Percentiles rank a stretch among this genome's conserved stretches.
Evolutionary conservation across 2,888 invertebrate genomes (phyloP).

Genomic region (Noctua janthina): DNA sequence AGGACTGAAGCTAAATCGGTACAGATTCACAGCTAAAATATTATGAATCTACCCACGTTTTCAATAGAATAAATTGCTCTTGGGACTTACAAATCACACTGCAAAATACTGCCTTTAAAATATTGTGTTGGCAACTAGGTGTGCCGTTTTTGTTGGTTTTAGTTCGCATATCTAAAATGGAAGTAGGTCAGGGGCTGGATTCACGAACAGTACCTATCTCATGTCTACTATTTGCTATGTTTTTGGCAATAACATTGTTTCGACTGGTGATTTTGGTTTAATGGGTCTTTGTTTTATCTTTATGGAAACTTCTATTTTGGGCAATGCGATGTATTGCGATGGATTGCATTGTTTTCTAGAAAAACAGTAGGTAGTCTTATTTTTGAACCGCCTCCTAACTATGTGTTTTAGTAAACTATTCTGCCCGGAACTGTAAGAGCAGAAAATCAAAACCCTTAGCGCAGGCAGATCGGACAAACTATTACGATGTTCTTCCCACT

Average conservation of each 20-base stretch:
- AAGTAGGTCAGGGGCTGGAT: conserved; percentile 66
- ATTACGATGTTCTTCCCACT: no score
- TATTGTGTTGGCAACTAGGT: conserved; percentile 65
- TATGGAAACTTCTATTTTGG: conserved; percentile 24
- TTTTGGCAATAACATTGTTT: conserved; percentile 64
- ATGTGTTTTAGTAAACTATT: neutral
- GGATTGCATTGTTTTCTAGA: neutral
- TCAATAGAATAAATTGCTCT: conserved; percentile 40
- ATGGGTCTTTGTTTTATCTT: conserved; percentile 54
- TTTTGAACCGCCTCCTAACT: neutral
- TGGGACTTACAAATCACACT: conserved; percentile 36
- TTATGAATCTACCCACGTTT: conserved; percentile 34
- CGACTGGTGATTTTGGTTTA: conserved; percentile 48
- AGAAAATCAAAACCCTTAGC: neutral
- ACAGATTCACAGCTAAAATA: conserved; percentile 9
- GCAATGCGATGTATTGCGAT: neutral
- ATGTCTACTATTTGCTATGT: conserved; percentile 54
- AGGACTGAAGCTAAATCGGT: neutral
- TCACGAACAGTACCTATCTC: conserved; percentile 41
- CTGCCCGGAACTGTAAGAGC: neutral
- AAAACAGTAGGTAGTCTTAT: neutral
- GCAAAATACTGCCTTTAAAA: conserved; percentile 52
- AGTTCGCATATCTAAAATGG: conserved; percentile 56
- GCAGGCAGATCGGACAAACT: no score
- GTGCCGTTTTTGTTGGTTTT: conserved; percentile 60